Base-by-base conservation (phyloP, 2,797 vertebrate genomes). In the Allobates femoralis region DNA sequence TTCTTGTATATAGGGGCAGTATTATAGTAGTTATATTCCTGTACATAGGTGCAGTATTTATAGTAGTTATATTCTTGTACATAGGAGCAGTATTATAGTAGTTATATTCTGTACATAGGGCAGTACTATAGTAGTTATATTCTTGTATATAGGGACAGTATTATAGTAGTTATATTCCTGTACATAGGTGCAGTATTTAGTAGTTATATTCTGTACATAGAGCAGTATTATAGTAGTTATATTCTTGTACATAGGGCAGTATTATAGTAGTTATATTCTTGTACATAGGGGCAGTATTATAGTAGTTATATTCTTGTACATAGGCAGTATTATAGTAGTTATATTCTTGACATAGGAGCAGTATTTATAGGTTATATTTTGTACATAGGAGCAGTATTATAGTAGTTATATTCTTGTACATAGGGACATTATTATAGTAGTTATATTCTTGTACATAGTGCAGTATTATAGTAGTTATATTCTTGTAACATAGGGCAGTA, bases 381-480 rank as follows among this genome's bases (percentile, higher is more conserved):
- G 23, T n/a, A 18, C 1, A 14, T 58, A 14, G 5, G 56, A 21
- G 56, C n/a, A 26, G n/a, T 2, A 26, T 26, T 62, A 26, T 26
- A 62, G 58, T 62, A 62, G 58, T 62, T 26, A 62, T 62, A 62
- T 62, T 62, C 58, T 62, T 62, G 58, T 62, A 62, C n/a, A 62
- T 62, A 62, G 7, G 56, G 5, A 7, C 56, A 58, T 5, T n/a
- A 26, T 62, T 62, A 62, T 62, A 26, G 58, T 3, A 26, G 10
- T 26, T 62, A 62, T 2, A 62, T 26, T 26, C 58, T 62, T 62
- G 58, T 62, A 62, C 21, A 62, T 62, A 62, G 58, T 5, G 58
- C 58, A 26, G 58, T 19, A 67, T 19, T 34, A 67, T 67, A 67
- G 16, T 67, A 34, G 16, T 67, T 67, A 67, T 34, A 67, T 67